Percentiles rank a stretch among this genome's conserved stretches.
These are phyloP conservation scores for Autographa pulchrina DNA, from an alignment of 2,888 invertebrate species.

Conservation along the genomic window DNA sequence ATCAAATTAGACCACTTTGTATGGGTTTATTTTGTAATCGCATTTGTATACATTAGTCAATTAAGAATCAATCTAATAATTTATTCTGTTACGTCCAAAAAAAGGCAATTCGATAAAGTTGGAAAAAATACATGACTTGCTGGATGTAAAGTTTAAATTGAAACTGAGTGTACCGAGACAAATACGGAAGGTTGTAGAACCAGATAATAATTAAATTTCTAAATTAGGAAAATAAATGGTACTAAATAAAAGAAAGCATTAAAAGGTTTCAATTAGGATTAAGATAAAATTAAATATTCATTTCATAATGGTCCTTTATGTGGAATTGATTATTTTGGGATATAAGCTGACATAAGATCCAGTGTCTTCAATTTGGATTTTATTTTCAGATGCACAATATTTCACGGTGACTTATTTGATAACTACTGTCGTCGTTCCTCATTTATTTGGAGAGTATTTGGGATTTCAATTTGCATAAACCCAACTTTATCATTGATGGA, in stretches of 20 bases:
- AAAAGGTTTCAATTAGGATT: constrained; percentile 14
- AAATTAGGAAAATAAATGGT: constrained; percentile 27
- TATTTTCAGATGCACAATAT: constrained; percentile 26
- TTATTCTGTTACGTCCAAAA: constrained; percentile 24
- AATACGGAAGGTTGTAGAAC: constrained; percentile 38
- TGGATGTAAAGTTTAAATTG: constrained; percentile 31
- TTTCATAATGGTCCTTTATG: constrained; percentile 27
- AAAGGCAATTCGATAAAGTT: constrained; percentile 28
- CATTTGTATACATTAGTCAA: constrained; percentile 26
- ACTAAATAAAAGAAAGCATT: constrained; percentile 33
- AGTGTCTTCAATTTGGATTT: constrained; percentile 29
- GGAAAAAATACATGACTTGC: constrained; percentile 40
- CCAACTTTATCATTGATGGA: constrained; percentile 69
- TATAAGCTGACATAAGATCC: constrained; percentile 45
- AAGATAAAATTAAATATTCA: constrained; percentile 31
- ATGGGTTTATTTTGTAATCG: constrained; percentile 24
- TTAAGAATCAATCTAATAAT: constrained; percentile 32
- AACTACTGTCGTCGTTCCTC: constrained; percentile 35
- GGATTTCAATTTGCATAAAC: constrained; percentile 71
- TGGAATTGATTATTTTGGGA: constrained; percentile 24
- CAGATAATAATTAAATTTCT: constrained; percentile 19
- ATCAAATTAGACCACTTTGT: constrained; percentile 21
- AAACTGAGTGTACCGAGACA: constrained; percentile 17
- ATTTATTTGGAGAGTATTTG: constrained; percentile 46
- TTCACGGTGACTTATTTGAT: constrained; percentile 39